A percentile compares a stretch with the other conserved stretches of the same genome.
phyloP scores from a whole-genome alignment of 2,888 invertebrate species.

The Sinhomidia bicolor region DNA sequence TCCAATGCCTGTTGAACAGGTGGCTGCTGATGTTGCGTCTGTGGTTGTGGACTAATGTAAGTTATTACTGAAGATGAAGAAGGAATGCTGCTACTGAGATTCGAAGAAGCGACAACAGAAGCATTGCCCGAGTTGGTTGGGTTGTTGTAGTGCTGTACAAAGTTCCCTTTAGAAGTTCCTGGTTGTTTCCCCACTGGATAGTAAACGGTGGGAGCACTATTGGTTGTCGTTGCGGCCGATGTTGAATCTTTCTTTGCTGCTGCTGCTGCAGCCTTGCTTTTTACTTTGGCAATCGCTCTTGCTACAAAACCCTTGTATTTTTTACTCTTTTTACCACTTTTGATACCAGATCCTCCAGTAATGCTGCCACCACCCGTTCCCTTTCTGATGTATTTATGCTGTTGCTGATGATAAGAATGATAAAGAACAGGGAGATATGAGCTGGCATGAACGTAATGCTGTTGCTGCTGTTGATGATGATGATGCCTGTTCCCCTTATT shows the following conservation, averaged over 20 bases:
- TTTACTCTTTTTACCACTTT: constrained; percentile 65
- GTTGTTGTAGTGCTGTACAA: constrained; percentile 6
- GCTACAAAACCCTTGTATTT: constrained; percentile 74
- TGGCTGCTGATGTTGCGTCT: constrained; percentile 58
- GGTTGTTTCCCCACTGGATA: constrained; percentile 50
- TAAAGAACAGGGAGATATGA: constrained; percentile 73
- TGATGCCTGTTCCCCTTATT: constrained; percentile 60
- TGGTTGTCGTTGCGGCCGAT: neutral
- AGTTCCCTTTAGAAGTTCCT: neutral
- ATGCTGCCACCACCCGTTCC: constrained; percentile 19
- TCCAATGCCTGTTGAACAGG: constrained; percentile 67
- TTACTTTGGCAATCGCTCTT: constrained; percentile 76
- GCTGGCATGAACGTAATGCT: constrained; percentile 68
- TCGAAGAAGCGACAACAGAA: neutral
- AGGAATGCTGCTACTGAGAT: neutral
- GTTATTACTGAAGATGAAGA: constrained; percentile 66
- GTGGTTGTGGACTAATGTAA: constrained; percentile 71
- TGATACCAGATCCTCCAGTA: constrained; percentile 52
- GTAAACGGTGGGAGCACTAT: constrained; percentile 62
- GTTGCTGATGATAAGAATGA: constrained; percentile 73
- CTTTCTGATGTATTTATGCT: constrained; percentile 70
- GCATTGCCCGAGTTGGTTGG: neutral
- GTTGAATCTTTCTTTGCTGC: constrained; percentile 23
- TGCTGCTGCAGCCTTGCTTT: constrained; percentile 65
- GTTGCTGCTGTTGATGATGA: constrained; percentile 61